Evolutionary conservation across 1,140 invertebrate species (phyloP).

Genomic region (Scaptomyza graminum): DNA sequence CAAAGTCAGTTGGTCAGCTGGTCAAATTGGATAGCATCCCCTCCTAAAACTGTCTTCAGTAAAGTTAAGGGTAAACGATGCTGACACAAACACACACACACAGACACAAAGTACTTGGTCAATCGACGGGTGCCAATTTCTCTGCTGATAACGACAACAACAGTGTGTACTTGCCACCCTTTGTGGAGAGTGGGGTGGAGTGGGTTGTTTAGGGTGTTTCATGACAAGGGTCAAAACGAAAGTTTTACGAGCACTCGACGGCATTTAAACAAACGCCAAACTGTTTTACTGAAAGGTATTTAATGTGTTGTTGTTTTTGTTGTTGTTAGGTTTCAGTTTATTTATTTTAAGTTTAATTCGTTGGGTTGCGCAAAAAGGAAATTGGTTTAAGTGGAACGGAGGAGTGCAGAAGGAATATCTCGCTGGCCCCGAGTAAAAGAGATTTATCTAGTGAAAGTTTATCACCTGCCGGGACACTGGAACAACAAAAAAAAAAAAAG

Average conservation of each 20-base stretch:
- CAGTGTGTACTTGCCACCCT: conserved; percentile 58
- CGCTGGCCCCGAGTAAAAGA: conserved; percentile 2
- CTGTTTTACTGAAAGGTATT: conserved; percentile 31
- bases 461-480: conserved; percentile 31
- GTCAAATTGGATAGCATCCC: conserved; percentile 17
- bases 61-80: conserved; percentile 65
- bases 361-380: conserved; percentile 53
- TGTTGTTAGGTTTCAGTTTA: conserved; percentile 38
- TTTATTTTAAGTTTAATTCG: conserved; percentile 78
- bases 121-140: conserved; percentile 73
- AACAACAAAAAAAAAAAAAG: too few relatives aligned
- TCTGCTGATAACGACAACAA: conserved; percentile 67
- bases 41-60: conserved; percentile 2
- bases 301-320: conserved; percentile 26
- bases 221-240: conserved; percentile 75
- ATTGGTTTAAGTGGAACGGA: conserved; percentile 59
- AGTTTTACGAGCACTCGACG: conserved; percentile 58
- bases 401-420: conserved; percentile 1
- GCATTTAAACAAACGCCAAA: conserved; percentile 60
- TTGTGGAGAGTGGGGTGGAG: not conserved
- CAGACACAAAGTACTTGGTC: conserved; percentile 36
- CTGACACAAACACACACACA: conserved; percentile 51
- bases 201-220: not conserved
- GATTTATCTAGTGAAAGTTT: conserved; percentile 61
- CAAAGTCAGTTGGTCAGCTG: conserved; percentile 57